Evolutionary conservation across 2,888 invertebrate species (phyloP).

Genomic region (Euzetes globulus): DNA sequence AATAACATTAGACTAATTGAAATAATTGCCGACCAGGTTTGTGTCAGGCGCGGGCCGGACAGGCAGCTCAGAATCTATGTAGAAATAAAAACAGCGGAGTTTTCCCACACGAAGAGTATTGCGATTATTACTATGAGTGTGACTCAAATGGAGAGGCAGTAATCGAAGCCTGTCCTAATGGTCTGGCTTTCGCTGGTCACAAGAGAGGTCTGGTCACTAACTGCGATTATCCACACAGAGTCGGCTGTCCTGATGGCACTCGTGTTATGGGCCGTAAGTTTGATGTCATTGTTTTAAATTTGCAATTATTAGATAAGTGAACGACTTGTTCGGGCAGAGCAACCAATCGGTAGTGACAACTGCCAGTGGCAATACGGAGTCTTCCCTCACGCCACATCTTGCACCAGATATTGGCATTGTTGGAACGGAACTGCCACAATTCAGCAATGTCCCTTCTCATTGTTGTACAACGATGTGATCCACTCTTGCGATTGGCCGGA

Average conservation of each 20-base stretch:
- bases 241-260: constrained; percentile 42
- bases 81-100: constrained; percentile 39
- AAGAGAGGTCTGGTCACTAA: constrained; percentile 49
- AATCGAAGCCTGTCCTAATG: constrained; percentile 81
- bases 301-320: neutral
- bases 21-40: neutral
- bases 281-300: neutral
- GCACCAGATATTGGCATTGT: constrained; percentile 87
- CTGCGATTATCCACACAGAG: constrained; percentile 43
- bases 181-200: constrained; percentile 78
- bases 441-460: constrained; percentile 81
- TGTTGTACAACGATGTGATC: constrained; percentile 79
- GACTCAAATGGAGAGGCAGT: constrained; percentile 66
- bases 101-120: constrained; percentile 53
- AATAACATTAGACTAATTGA: no score
- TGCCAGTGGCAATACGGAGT: constrained; percentile 90
- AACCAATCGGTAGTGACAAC: constrained; percentile 73
- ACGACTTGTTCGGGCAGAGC: constrained; percentile 53
- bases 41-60: constrained; percentile 32
- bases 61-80: constrained; percentile 35
- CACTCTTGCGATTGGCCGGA: constrained; percentile 92
- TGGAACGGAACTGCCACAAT: constrained; percentile 91
- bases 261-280: constrained; percentile 43
- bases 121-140: constrained; percentile 79
- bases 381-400: constrained; percentile 86